Evolutionary conservation across 2,113 vertebrate species (phyloP).

Genomic region (Coregonus clupeaformis): DNA sequence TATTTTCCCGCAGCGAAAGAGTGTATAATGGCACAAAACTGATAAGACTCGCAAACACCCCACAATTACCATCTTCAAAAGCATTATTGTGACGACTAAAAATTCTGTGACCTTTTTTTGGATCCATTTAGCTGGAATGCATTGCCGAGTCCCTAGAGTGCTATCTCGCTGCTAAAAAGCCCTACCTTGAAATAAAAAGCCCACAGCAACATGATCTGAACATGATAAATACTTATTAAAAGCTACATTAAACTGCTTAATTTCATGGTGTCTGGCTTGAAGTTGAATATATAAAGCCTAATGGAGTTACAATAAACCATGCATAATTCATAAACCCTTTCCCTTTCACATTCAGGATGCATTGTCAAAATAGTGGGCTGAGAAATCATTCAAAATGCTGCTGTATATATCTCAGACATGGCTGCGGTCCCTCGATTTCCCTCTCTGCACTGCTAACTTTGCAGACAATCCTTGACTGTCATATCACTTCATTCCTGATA

Average conservation of each 20-base stretch:
- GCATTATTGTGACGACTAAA: slow-evolving; percentile 27
- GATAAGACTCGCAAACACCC: slow-evolving; percentile 19
- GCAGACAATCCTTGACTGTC: background rate
- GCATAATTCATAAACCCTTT: slow-evolving; percentile 60
- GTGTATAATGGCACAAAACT: slow-evolving; percentile 16
- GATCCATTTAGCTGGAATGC: slow-evolving; percentile 32
- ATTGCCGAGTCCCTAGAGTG: background rate
- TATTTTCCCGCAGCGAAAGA: slow-evolving; percentile 7
- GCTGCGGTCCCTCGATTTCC: no score
- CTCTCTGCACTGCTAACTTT: background rate
- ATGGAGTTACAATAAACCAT: slow-evolving; percentile 64
- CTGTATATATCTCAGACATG: background rate
- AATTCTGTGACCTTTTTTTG: slow-evolving; percentile 41
- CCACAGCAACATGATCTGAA: slow-evolving; percentile 42
- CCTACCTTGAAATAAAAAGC: slow-evolving; percentile 15
- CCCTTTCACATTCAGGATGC: slow-evolving; percentile 36
- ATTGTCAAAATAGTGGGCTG: slow-evolving; percentile 46
- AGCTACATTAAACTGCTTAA: slow-evolving; percentile 66
- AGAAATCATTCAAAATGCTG: slow-evolving; percentile 33
- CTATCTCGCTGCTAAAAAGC: slow-evolving; percentile 36
- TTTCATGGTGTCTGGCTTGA: slow-evolving; percentile 64
- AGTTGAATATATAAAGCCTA: slow-evolving; percentile 69
- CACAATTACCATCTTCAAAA: slow-evolving; percentile 18
- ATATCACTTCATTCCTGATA: background rate
- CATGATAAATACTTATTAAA: slow-evolving; percentile 68